These are phyloP conservation scores for Pygoscelis adeliae DNA, from an alignment of 2,113 vertebrate species.

Conservation along the genomic window DNA sequence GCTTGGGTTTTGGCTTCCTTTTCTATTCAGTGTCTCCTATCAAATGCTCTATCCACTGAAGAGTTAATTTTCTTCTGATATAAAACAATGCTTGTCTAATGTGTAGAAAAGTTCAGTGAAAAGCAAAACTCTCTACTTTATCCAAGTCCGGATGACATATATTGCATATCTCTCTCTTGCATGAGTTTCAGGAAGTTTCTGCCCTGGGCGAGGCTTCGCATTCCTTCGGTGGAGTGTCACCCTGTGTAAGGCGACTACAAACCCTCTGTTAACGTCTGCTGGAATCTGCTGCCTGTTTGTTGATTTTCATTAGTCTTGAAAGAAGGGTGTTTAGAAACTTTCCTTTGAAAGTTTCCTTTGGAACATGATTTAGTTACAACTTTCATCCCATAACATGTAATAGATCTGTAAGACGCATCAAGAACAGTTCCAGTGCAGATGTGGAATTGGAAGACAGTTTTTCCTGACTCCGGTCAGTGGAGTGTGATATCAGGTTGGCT, in stretches of 20 bases:
- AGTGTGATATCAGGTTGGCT: neutral
- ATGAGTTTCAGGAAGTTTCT: neutral
- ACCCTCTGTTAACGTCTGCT: neutral
- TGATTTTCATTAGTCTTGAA: neutral
- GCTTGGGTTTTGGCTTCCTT: neutral
- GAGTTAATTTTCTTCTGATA: neutral
- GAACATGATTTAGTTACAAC: accelerated
- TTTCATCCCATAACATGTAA: accelerated
- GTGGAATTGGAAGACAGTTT: neutral
- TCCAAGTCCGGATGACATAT: neutral
- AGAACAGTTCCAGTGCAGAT: neutral
- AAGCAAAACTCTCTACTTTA: neutral
- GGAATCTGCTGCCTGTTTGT: accelerated
- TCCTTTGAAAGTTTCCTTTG: neutral
- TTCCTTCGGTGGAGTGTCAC: neutral
- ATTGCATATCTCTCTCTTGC: accelerated
- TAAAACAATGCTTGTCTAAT: neutral
- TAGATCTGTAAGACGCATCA: neutral
- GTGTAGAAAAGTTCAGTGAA: neutral
- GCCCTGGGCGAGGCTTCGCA: neutral
- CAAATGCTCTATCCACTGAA: neutral
- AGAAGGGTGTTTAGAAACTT: neutral
- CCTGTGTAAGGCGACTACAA: accelerated
- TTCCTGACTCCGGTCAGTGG: neutral
- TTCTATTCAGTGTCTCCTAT: neutral